phyloP scores from a whole-genome alignment of 64 coral and sea anemone genomes.

The Porites lutea region DNA sequence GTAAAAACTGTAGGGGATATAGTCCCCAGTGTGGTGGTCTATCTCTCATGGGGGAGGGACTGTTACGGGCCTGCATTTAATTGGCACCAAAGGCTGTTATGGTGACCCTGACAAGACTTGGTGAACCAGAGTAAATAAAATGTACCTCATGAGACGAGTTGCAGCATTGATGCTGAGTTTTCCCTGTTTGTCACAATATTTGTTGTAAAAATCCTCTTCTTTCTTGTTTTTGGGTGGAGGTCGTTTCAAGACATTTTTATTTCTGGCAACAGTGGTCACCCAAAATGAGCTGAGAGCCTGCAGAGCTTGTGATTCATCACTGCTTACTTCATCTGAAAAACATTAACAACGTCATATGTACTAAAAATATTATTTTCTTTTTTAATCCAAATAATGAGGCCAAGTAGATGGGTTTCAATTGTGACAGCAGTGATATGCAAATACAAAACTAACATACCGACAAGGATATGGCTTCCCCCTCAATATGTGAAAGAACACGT shows the following conservation, averaged over 20 bases:
- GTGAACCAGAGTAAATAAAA: not conserved
- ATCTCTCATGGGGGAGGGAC: not conserved
- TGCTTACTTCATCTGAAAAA: conserved; percentile 61
- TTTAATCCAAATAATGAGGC: too few species aligned
- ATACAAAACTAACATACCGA: too few species aligned
- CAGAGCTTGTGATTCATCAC: conserved; percentile 60
- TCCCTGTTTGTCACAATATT: conserved; percentile 60
- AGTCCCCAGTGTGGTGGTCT: too few species aligned
- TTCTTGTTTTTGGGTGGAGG: conserved; percentile 47
- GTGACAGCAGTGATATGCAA: too few species aligned
- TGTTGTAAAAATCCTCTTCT: conserved; percentile 63
- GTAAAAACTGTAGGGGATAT: too few species aligned
- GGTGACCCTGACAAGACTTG: too few species aligned
- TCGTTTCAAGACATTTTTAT: conserved; percentile 32
- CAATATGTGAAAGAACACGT: too few species aligned
- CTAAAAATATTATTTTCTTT: too few species aligned
- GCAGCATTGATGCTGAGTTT: conserved; percentile 47
- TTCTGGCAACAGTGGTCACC: conserved; percentile 52
- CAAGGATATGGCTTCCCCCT: too few species aligned
- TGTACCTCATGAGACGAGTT: conserved; percentile 66
- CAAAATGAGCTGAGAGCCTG: conserved; percentile 59
- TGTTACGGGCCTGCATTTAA: not conserved
- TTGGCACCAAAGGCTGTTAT: not conserved
- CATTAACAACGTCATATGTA: too few species aligned
- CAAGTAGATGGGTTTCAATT: too few species aligned